A percentile compares a stretch with the other conserved stretches of the same genome.
These are phyloP conservation scores for Musca domestica DNA, from an alignment of 1,140 invertebrate genomes.

Conservation along the genomic window DNA sequence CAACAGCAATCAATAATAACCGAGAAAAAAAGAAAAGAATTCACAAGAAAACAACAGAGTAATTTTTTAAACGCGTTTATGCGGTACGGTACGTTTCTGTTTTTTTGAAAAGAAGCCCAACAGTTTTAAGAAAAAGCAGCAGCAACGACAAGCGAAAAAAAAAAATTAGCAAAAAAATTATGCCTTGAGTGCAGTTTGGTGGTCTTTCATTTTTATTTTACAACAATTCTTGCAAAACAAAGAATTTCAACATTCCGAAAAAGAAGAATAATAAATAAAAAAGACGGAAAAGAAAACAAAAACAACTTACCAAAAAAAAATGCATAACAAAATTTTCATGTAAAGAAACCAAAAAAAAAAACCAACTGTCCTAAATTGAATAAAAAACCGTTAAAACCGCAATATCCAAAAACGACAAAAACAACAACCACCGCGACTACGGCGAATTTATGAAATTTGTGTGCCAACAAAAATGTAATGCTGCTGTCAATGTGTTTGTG, in stretches of 20 bases:
- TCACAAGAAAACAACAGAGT: slow-evolving; percentile 1
- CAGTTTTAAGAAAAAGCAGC: not conserved
- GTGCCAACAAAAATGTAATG: not conserved
- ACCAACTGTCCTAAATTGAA: too few relatives aligned
- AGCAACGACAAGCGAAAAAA: not conserved
- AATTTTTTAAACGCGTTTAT: too few relatives aligned
- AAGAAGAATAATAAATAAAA: not conserved
- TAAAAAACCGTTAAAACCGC: too few relatives aligned
- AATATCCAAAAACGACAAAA: too few relatives aligned
- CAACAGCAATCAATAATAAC: too few relatives aligned
- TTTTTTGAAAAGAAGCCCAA: too few relatives aligned
- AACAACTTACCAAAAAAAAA: not conserved
- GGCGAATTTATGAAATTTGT: not conserved
- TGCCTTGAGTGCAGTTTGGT: too few relatives aligned
- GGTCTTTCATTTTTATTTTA: too few relatives aligned
- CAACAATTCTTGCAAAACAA: too few relatives aligned
- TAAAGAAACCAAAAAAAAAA: not conserved
- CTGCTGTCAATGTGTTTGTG: not conserved
- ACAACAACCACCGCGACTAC: not conserved
- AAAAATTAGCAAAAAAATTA: too few relatives aligned
- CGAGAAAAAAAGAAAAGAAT: too few relatives aligned
- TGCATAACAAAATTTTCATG: not conserved
- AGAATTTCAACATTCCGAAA: not conserved
- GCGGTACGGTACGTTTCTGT: too few relatives aligned
- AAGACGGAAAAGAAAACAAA: not conserved